A percentile compares a stretch with the other conserved stretches of the same genome.
These are phyloP conservation scores for Eilema sororculum DNA, from an alignment of 2,888 invertebrate species.

Conservation along the genomic window DNA sequence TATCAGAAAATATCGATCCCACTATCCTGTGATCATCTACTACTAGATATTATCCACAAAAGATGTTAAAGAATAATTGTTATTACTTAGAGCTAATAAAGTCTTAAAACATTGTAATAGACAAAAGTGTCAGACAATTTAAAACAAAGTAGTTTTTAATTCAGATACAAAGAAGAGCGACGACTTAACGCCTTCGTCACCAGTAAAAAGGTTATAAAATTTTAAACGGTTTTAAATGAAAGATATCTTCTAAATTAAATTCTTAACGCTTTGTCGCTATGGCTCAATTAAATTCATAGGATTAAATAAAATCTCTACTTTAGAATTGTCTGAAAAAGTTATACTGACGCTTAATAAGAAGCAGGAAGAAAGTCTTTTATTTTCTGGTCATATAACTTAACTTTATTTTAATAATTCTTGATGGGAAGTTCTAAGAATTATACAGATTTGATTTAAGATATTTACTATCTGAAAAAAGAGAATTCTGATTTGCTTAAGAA, in stretches of 20 bases:
- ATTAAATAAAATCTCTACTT: conserved; percentile 40
- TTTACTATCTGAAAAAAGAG: too few species aligned
- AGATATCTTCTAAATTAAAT: conserved; percentile 27
- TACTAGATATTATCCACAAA: neutral
- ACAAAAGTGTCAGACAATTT: neutral
- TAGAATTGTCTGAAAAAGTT: conserved; percentile 32
- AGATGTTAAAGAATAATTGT: neutral
- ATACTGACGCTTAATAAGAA: conserved; percentile 12
- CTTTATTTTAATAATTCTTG: neutral
- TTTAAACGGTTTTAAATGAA: conserved; percentile 25
- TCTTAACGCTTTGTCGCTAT: conserved; percentile 23
- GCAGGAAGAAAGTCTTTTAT: neutral
- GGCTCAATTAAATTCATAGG: conserved; percentile 46
- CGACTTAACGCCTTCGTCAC: neutral
- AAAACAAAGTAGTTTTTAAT: conserved; percentile 1
- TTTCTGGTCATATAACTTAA: neutral
- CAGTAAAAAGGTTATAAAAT: conserved; percentile 11
- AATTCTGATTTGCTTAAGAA: too few species aligned
- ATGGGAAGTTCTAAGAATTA: neutral
- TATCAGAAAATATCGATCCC: neutral
- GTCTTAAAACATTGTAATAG: neutral
- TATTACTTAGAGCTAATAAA: neutral
- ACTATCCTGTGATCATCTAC: neutral
- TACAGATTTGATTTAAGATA: neutral
- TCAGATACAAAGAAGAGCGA: conserved; percentile 1